Evolutionary conservation across 2,113 vertebrate species (phyloP).

Genomic region (Spermophilus dauricus): DNA sequence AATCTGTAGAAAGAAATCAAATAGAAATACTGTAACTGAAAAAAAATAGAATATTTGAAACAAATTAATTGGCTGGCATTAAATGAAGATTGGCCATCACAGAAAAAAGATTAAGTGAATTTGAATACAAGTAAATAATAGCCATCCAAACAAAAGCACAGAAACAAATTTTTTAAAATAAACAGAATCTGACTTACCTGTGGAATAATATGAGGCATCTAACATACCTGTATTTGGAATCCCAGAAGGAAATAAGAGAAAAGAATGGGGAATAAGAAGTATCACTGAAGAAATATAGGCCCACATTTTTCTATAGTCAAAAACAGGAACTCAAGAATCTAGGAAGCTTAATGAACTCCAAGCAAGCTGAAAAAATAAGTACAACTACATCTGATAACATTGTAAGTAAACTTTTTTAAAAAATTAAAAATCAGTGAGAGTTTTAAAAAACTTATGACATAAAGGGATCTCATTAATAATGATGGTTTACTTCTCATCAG

Average conservation of each 20-base stretch:
- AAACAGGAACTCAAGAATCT: background rate
- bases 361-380: background rate
- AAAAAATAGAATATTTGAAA: constrained; percentile 28
- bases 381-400: background rate
- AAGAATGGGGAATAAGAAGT: background rate
- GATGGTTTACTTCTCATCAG: background rate
- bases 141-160: background rate
- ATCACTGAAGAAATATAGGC: background rate
- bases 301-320: background rate
- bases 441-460: background rate
- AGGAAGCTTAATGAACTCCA: background rate
- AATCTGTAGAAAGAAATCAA: background rate
- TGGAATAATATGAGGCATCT: constrained; percentile 10
- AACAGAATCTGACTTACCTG: background rate
- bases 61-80: background rate
- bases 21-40: background rate
- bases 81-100: background rate
- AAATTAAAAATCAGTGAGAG: background rate
- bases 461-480: background rate
- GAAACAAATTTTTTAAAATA: background rate
- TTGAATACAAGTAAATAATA: background rate
- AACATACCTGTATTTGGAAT: background rate
- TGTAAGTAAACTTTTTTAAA: background rate
- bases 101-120: background rate
- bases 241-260: background rate